A percentile compares a stretch with the other conserved stretches of the same genome.
phyloP scores from a whole-genome alignment of 1,140 invertebrate species.

The Drosophila arawakana region DNA sequence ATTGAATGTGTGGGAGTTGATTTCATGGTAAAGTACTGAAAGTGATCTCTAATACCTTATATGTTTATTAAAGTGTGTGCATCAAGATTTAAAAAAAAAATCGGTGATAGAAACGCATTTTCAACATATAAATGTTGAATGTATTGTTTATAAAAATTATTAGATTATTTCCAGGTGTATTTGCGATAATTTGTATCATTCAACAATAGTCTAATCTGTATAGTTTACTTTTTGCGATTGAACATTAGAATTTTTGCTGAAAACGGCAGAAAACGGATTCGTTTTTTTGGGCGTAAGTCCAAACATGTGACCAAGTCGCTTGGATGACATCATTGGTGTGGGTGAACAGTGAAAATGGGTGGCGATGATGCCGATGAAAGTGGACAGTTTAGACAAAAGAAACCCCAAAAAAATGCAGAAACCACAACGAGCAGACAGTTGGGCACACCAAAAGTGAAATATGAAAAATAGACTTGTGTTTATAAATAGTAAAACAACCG shows the following conservation, averaged over 20 bases:
- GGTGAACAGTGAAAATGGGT: conserved; percentile 27
- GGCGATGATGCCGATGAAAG: conserved; percentile 36
- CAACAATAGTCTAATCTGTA: neutral
- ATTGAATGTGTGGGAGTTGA: no score
- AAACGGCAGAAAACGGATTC: conserved; percentile 5
- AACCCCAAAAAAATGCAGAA: conserved; percentile 17
- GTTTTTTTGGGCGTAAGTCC: conserved; percentile 48
- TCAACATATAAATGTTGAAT: no score
- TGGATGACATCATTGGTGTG: conserved; percentile 69
- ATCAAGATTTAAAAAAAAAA: no score
- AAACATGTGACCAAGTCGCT: conserved; percentile 69
- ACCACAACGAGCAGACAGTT: conserved; percentile 53
- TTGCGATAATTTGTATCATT: neutral
- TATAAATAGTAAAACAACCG: conserved; percentile 56
- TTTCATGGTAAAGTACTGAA: no score
- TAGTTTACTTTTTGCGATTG: neutral
- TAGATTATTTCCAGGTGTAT: neutral
- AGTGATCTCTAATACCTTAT: no score
- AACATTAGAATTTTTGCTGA: neutral
- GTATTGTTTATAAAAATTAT: neutral
- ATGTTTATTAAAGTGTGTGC: no score
- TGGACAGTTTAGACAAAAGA: conserved; percentile 22
- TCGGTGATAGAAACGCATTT: no score
- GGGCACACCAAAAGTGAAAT: conserved; percentile 60
- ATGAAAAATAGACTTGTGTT: conserved; percentile 32